phyloP scores from a whole-genome alignment of 2,113 vertebrate genomes.

The Ammodramus savannarum region DNA sequence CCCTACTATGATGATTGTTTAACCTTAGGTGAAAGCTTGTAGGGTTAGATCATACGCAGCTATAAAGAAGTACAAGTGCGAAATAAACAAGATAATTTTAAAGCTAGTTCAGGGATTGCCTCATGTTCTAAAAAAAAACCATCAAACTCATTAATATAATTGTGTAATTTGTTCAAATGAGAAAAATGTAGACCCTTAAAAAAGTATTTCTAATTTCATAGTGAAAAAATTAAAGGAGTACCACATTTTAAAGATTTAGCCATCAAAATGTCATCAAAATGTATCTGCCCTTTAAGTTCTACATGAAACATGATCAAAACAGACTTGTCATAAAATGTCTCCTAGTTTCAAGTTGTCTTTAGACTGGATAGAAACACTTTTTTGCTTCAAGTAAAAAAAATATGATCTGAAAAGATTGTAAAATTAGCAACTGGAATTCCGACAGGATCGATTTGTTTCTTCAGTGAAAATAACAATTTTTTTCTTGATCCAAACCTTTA shows the following conservation, averaged over 20 bases:
- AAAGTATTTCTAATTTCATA: background rate
- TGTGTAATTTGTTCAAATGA: background rate
- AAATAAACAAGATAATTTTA: background rate
- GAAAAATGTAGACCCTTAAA: background rate
- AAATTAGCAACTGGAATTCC: background rate
- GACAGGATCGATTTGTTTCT: background rate
- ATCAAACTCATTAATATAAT: background rate
- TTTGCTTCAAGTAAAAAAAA: background rate
- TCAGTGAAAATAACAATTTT: background rate
- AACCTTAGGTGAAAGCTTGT: background rate
- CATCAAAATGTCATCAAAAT: background rate
- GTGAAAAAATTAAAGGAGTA: background rate
- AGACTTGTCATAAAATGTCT: background rate
- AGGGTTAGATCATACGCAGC: background rate
- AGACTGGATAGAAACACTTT: background rate
- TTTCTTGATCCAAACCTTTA: background rate
- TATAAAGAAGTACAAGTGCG: background rate
- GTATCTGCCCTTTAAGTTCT: background rate
- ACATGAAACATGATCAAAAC: background rate
- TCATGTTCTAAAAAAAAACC: background rate
- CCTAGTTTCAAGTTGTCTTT: background rate
- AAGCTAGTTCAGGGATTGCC: fast-evolving
- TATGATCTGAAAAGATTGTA: background rate
- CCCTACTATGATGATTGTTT: background rate
- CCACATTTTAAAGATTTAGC: background rate